A percentile compares a stretch with the other conserved stretches of the same genome.
Evolutionary conservation across 2,797 vertebrate genomes (phyloP).

Genomic region (Cygnus olor): DNA sequence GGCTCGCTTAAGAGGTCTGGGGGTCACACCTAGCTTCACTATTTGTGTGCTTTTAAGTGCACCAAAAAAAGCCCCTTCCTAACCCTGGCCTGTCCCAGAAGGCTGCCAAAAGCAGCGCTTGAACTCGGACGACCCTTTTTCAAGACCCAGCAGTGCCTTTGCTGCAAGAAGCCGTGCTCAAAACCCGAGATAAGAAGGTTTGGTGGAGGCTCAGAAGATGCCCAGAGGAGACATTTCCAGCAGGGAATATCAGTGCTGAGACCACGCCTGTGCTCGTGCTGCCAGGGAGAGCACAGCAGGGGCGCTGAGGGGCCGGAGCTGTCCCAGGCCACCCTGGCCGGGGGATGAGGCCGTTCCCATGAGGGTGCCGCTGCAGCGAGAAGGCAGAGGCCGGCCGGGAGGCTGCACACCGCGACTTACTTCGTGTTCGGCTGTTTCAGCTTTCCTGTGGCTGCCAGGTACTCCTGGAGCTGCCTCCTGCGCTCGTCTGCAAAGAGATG

Average conservation of each 20-base stretch:
- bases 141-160: not conserved
- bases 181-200: not conserved
- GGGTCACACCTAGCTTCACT: not conserved
- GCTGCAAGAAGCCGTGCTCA: not conserved
- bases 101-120: not conserved
- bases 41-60: not conserved
- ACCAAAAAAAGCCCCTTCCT: not conserved
- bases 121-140: not conserved
- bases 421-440: slow-evolving; percentile 74
- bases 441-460: slow-evolving; percentile 79
- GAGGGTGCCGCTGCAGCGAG: rapidly evolving
- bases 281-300: not conserved
- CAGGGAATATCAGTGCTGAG: not conserved
- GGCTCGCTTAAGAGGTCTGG: not conserved
- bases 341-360: not conserved
- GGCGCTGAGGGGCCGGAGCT: not conserved
- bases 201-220: not conserved
- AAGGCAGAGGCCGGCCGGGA: not conserved
- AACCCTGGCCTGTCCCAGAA: not conserved
- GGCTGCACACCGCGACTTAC: slow-evolving; percentile 72
- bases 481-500: slow-evolving; percentile 76
- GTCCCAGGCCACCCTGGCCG: rapidly evolving
- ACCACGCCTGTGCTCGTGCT: not conserved
- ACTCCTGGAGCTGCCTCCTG: slow-evolving; percentile 80
- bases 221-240: not conserved